Base-by-base conservation (phyloP, 2,797 vertebrate genomes). In the Anableps anableps region DNA sequence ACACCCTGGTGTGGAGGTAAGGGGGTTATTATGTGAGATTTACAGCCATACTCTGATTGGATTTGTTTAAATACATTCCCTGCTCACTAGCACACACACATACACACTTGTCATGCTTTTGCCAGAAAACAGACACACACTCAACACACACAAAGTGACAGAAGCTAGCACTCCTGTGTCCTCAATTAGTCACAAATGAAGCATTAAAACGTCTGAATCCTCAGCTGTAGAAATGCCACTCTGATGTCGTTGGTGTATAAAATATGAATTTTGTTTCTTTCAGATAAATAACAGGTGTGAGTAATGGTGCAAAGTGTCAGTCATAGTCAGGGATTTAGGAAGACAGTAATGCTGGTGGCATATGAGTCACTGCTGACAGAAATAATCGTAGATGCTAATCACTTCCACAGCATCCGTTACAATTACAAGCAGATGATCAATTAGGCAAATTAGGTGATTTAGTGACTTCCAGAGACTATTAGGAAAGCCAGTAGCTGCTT, bases 31-130 rank as follows among this genome's bases (percentile, higher is more conserved):
- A 9, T 55, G 23, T 55, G 74, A 81, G 86, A 92, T 92, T 92
- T 93, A 89, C 78, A 81, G 78, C 74, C 74, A 83, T 71, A 77
- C 74, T 82, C 82, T 91, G 85, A 93, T 91, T 92, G 77, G 79
- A 68, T 16, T 41, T 68, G 36, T 21, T 78, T 74, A 7, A 75
- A 84, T 72, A 76, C 77, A 55, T 60, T 60, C n/a, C 55, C 55
- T 16, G 55, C 10, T 10, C 26, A 43, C 43, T 43, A 72, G 38
- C 79, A 79, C 74, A 34, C 76, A 21, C n/a, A n/a, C 31, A 53
- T 55, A 64, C 74, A 76, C 4, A 23, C 31, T 26, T 17, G 7
- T 80, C 72, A 79, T 72, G 38, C 43, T 60, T 79, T 76, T 76
- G 66, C 74, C n/a, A 45, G 72, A 70, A 79, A 79, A 81, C 0